Conservation (phyloP, 2,888 invertebrate species). For the Diaperis boleti region DNA sequence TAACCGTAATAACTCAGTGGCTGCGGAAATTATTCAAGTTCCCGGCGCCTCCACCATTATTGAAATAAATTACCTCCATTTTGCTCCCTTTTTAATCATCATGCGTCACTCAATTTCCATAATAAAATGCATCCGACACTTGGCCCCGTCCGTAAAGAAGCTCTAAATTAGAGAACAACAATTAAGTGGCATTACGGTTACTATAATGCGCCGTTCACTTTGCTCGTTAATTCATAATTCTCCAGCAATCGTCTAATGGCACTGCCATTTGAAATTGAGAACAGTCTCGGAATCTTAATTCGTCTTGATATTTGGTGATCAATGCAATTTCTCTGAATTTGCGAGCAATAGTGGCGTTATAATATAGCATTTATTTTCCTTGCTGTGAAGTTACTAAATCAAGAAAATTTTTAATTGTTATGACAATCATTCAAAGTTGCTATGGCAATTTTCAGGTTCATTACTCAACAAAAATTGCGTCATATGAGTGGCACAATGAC, state of each 20-base stretch:
- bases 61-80: conserved; percentile 1
- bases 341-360: no score
- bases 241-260: conserved; percentile 16
- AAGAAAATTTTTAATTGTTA: no score
- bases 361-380: no score
- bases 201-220: conserved; percentile 5
- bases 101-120: not conserved
- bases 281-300: not conserved
- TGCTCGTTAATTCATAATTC: conserved; percentile 16
- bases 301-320: not conserved
- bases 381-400: no score
- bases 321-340: no score
- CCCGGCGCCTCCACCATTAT: conserved; percentile 13
- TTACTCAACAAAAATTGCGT: no score
- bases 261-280: not conserved
- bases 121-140: conserved; percentile 3
- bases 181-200: conserved; percentile 1
- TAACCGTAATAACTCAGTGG: not conserved
- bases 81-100: not conserved
- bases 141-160: not conserved
- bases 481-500: no score
- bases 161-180: conserved; percentile 1
- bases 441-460: no score
- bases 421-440: no score
- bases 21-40: not conserved